These are phyloP conservation scores for Drosophila santomea DNA, from an alignment of 1,140 invertebrate species.

Conservation along the genomic window DNA sequence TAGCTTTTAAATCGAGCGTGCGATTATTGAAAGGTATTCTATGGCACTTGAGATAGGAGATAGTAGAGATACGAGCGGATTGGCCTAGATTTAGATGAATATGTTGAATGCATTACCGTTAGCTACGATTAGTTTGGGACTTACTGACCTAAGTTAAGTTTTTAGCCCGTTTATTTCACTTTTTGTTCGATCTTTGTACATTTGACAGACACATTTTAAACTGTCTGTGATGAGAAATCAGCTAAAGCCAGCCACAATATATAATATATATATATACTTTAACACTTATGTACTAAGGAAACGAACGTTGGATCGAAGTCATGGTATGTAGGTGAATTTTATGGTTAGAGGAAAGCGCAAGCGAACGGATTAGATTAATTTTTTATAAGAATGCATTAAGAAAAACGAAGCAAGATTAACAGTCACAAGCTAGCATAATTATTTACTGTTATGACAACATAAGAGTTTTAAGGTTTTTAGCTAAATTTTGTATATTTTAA, in stretches of 20 bases:
- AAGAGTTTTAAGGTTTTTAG: conserved; percentile 80
- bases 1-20: conserved; percentile 47
- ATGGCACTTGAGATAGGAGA: neutral
- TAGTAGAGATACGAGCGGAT: neutral
- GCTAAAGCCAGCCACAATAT: conserved; percentile 60
- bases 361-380: conserved; percentile 50
- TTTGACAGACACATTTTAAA: conserved; percentile 41
- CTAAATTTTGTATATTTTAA: conserved; percentile 84
- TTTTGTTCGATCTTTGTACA: conserved; percentile 44
- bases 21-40: conserved; percentile 13
- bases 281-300: conserved; percentile 38
- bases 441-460: conserved; percentile 74
- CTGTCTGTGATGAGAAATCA: conserved; percentile 53
- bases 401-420: conserved; percentile 19
- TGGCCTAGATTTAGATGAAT: conserved; percentile 29
- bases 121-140: conserved; percentile 22
- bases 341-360: conserved; percentile 37
- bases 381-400: conserved; percentile 51
- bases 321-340: conserved; percentile 60
- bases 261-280: conserved; percentile 36
- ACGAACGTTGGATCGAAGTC: conserved; percentile 28
- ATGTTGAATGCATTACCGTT: conserved; percentile 42
- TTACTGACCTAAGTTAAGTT: conserved; percentile 27
- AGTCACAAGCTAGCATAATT: conserved; percentile 70
- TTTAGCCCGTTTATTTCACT: conserved; percentile 21